Base-by-base conservation (phyloP, 2,888 invertebrate genomes). In the Drosophila fungiperda region DNA sequence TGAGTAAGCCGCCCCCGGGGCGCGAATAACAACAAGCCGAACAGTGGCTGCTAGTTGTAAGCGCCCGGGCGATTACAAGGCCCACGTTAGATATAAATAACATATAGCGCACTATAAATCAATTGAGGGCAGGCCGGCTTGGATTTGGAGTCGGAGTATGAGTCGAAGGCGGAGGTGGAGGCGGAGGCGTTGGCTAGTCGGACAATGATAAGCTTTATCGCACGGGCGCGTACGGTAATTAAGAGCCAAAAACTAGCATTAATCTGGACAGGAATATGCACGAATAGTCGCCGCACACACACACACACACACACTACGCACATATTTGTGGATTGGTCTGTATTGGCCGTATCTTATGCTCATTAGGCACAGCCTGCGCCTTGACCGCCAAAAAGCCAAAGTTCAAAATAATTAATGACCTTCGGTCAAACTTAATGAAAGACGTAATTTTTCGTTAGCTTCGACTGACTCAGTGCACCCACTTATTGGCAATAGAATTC, bases 401-500 rank as follows among this genome's bases (percentile, higher is more conserved):
- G 91, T 92, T 91, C 91, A 91, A 90, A 92, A 86, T 91, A 91
- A 91, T 91, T 92, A 91, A 91, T 91, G 92, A 91, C 92, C 92
- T 86, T 67, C 73, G 80, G 76, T 73, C 76, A 89, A 84, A 87
- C 83, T 91, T 91, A 92, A 92, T 92, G 91, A 92, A 92, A 91
- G 87, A 82, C 82, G 88, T 87, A 88, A 90, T 90, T 88, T 89
- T 78, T 74, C 42, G 73, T 38, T 70, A 45, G 73, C 78, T 49
- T 57, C 66, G 53, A 55, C 69, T 70, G 45, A 3, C 68, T 80
- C 71, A 67, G 50, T 54, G 45, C 45, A 5, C 49, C 49, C 29
- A 57, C 29, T 57, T 62, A 69, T 32, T 53, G 35, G 63, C 53
- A 58, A 40, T 64, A 57, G 55, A 64, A 40, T 33, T 26, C 32